Evolutionary conservation across 2,113 vertebrate genomes (phyloP).

Genomic region (Poecilia latipinna): DNA sequence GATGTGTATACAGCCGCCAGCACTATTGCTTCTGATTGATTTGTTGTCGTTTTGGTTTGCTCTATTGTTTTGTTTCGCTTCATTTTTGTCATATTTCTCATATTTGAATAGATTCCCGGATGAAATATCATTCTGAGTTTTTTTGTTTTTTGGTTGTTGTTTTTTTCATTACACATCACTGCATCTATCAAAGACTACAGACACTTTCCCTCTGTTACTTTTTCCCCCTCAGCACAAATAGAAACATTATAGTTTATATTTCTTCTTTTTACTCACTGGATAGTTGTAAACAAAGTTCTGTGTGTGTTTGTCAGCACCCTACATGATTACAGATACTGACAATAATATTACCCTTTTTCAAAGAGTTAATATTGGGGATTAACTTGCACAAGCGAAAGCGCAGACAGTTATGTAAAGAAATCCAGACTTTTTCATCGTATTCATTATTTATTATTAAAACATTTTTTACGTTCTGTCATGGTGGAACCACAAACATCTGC

Average conservation of each 20-base stretch:
- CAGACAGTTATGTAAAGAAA: too few species aligned
- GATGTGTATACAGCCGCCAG: slow-evolving; percentile 99
- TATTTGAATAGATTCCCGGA: slow-evolving; percentile 61
- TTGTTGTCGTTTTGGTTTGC: slow-evolving; percentile 82
- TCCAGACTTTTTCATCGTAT: background rate
- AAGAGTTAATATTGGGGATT: background rate
- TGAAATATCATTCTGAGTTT: slow-evolving; percentile 42
- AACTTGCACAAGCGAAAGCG: background rate
- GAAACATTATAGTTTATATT: background rate
- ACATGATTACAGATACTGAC: too few species aligned
- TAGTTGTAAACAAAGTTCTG: slow-evolving; percentile 26
- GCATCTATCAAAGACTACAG: slow-evolving; percentile 45
- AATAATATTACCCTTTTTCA: background rate
- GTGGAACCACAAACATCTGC: too few species aligned
- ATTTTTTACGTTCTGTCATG: too few species aligned
- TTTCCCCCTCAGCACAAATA: slow-evolving; percentile 21
- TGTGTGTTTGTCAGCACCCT: slow-evolving; percentile 8
- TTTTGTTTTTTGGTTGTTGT: slow-evolving; percentile 1
- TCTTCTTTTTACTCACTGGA: background rate
- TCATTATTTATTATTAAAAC: background rate
- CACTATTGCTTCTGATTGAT: slow-evolving; percentile 90
- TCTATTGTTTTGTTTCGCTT: slow-evolving; percentile 64
- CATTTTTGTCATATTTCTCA: slow-evolving; percentile 59
- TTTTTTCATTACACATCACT: slow-evolving; percentile 57
- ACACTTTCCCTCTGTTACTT: slow-evolving; percentile 33